These are phyloP conservation scores for Reinhardtius hippoglossoides DNA, from an alignment of 2,113 vertebrate species.

Conservation along the genomic window DNA sequence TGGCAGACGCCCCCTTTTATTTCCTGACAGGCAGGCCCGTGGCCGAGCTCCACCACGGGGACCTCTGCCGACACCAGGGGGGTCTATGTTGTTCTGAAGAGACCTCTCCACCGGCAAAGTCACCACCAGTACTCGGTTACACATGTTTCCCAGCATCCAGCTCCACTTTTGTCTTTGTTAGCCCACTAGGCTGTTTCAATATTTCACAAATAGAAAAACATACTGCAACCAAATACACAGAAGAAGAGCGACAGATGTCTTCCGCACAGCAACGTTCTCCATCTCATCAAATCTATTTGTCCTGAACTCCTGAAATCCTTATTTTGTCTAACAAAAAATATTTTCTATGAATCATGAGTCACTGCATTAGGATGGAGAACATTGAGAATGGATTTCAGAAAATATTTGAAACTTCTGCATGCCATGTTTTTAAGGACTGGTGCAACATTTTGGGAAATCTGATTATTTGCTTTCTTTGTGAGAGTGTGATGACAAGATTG, in stretches of 20 bases:
- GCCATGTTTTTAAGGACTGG: no score
- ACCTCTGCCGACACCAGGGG: slow-evolving; percentile 60
- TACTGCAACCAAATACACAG: slow-evolving; percentile 18
- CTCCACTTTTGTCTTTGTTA: slow-evolving; percentile 22
- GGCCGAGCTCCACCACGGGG: slow-evolving; percentile 63
- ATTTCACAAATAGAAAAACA: slow-evolving; percentile 43
- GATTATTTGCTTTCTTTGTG: no score
- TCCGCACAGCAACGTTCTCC: not conserved
- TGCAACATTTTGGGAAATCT: no score
- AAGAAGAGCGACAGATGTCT: not conserved
- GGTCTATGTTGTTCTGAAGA: slow-evolving; percentile 56
- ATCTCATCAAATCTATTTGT: slow-evolving; percentile 2
- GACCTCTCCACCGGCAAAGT: slow-evolving; percentile 79
- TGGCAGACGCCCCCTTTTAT: slow-evolving; percentile 48
- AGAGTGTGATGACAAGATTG: no score
- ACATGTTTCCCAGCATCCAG: slow-evolving; percentile 55
- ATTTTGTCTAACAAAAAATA: not conserved
- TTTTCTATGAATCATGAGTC: not conserved
- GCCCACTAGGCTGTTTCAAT: slow-evolving; percentile 18
- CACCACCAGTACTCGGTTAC: slow-evolving; percentile 58
- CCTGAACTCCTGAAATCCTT: not conserved
- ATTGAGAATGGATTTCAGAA: no score
- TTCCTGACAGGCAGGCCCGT: slow-evolving; percentile 66
- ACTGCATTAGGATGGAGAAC: no score
- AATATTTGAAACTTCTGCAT: no score